Percentiles rank a stretch among this genome's conserved stretches.
Conservation (phyloP, 2,888 invertebrate species). For the Thymelicus acteon region DNA sequence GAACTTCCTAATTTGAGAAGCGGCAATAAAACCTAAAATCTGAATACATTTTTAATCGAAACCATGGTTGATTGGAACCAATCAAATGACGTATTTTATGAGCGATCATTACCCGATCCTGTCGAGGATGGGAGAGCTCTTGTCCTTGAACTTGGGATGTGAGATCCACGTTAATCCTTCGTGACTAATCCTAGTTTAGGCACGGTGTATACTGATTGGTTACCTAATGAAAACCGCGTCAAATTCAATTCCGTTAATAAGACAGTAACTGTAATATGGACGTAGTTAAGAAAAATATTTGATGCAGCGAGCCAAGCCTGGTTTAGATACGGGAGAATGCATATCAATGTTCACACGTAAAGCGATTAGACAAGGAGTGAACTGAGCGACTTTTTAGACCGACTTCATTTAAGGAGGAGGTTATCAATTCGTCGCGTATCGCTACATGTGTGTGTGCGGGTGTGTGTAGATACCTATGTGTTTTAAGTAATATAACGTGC, state of each 20-base stretch:
- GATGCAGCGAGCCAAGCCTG: neutral
- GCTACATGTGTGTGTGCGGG: no score
- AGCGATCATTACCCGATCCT: constrained; percentile 60
- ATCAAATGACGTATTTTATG: constrained; percentile 79
- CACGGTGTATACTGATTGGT: constrained; percentile 72
- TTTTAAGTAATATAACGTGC: no score
- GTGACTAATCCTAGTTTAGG: constrained; percentile 70
- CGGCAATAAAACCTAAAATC: constrained; percentile 56
- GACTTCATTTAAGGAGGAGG: no score
- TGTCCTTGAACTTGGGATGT: constrained; percentile 65
- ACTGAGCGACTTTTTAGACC: neutral
- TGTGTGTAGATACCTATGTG: no score
- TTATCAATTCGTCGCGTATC: no score
- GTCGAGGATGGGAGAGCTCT: constrained; percentile 48
- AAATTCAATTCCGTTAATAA: constrained; percentile 58
- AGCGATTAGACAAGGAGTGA: constrained; percentile 14
- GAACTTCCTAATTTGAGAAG: constrained; percentile 44
- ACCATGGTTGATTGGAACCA: constrained; percentile 78
- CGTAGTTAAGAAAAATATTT: constrained; percentile 21
- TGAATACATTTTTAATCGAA: constrained; percentile 69
- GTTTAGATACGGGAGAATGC: constrained; percentile 19
- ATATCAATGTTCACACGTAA: constrained; percentile 23
- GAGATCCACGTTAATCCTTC: constrained; percentile 66
- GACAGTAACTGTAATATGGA: constrained; percentile 45
- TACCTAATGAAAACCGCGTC: constrained; percentile 64